Conservation (phyloP, 2,888 invertebrate genomes). For the Epinotia demarniana region DNA sequence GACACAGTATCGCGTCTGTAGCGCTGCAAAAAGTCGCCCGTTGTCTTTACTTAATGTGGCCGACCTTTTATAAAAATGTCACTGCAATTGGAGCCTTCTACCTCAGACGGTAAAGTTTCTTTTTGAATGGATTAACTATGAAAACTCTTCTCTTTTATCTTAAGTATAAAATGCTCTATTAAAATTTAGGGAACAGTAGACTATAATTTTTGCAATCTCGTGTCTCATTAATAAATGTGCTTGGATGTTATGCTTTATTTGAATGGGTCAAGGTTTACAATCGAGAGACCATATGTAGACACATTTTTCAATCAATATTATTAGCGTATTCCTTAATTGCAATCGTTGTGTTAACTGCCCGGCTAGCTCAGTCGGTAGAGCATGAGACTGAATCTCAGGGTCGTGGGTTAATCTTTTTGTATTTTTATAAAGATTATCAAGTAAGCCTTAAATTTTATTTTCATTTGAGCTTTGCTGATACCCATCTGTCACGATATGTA, state of each 20-base stretch:
- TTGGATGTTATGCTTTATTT: not conserved
- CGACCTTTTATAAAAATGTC: no score
- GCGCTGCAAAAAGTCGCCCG: no score
- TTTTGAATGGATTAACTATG: no score
- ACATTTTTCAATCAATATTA: not conserved
- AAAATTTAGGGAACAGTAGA: not conserved
- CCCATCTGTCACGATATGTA: no score
- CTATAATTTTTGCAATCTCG: not conserved
- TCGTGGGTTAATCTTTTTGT: constrained; percentile 74
- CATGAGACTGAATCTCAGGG: constrained; percentile 86
- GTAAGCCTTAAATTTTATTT: no score
- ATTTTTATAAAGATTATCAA: not conserved
- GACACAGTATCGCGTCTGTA: no score
- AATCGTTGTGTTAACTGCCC: constrained; percentile 57
- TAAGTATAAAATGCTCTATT: no score
- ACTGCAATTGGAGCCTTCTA: no score
- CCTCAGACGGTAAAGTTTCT: no score
- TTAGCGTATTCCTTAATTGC: constrained; percentile 15
- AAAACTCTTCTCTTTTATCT: no score
- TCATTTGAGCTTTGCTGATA: no score
- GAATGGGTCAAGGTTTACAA: not conserved
- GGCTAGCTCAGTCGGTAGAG: constrained; percentile 84
- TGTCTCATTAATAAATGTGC: not conserved
- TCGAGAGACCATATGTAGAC: not conserved
- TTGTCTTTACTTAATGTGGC: no score